Conservation (phyloP, 2,113 vertebrate genomes). For the Suricata suricatta region DNA sequence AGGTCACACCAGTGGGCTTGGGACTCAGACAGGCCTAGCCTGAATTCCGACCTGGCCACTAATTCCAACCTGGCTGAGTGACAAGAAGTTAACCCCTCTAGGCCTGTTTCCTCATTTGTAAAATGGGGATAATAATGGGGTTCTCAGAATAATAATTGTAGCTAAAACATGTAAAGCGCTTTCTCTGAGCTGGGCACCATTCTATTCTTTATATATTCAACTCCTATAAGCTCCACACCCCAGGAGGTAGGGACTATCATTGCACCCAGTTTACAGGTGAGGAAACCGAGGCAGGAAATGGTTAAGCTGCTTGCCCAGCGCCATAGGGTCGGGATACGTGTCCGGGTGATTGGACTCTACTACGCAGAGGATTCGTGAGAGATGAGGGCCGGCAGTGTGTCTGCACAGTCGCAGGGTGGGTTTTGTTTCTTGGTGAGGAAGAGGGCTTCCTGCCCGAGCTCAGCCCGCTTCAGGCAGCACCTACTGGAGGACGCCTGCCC, state of each 20-base stretch:
- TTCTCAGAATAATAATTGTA: neutral
- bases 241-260: neutral
- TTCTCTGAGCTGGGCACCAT: neutral
- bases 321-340: neutral
- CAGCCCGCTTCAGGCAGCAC: neutral
- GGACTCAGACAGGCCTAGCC: neutral
- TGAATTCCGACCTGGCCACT: neutral
- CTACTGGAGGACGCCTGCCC: neutral
- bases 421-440: neutral
- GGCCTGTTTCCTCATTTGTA: neutral
- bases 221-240: neutral
- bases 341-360: too few relatives aligned
- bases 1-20: neutral
- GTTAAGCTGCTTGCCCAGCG: neutral
- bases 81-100: neutral
- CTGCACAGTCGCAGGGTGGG: accelerated
- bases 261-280: neutral
- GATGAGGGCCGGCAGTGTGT: neutral
- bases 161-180: neutral
- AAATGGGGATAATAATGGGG: neutral
- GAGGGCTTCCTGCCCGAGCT: neutral
- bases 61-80: neutral
- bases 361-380: neutral
- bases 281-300: neutral
- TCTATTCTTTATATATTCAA: neutral